phyloP scores from a whole-genome alignment of 2,888 invertebrate species.

The Sarcophaga carnaria region DNA sequence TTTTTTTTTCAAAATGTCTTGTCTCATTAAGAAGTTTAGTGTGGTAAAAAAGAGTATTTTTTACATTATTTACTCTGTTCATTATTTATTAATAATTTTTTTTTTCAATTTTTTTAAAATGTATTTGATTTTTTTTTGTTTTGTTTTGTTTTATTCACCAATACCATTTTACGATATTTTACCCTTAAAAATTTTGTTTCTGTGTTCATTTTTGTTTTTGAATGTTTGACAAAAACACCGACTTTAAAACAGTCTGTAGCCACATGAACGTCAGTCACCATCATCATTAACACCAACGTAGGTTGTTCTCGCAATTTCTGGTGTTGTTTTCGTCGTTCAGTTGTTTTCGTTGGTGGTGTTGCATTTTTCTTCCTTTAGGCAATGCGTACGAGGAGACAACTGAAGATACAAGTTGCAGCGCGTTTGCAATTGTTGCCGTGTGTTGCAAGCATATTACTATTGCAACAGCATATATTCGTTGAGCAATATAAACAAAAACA shows the following conservation, averaged over 20 bases:
- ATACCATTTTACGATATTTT: conserved; percentile 81
- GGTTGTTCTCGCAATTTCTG: conserved; percentile 1
- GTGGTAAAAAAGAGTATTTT: too few relatives aligned
- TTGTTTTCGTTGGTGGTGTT: conserved; percentile 24
- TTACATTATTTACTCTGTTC: not conserved
- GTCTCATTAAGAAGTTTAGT: not conserved
- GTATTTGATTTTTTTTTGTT: conserved; percentile 54
- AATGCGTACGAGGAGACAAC: not conserved
- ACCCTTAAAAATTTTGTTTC: conserved; percentile 77
- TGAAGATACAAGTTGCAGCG: conserved; percentile 26
- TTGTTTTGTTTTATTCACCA: conserved; percentile 75
- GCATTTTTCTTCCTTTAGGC: conserved; percentile 37
- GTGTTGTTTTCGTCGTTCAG: conserved; percentile 25
- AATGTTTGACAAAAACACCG: conserved; percentile 65
- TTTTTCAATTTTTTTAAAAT: not conserved
- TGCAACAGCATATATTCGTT: conserved; percentile 42
- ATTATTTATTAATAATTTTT: conserved; percentile 27
- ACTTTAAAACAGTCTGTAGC: conserved; percentile 66
- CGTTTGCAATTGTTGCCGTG: conserved; percentile 30
- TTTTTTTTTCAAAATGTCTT: not conserved
- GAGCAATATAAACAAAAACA: conserved; percentile 2
- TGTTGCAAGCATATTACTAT: conserved; percentile 51
- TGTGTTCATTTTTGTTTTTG: conserved; percentile 71
- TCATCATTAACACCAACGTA: conserved; percentile 32
- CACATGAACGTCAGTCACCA: conserved; percentile 56